Base-by-base conservation (phyloP, 1,140 invertebrate species). In the Gonioctena quinquepunctata region DNA sequence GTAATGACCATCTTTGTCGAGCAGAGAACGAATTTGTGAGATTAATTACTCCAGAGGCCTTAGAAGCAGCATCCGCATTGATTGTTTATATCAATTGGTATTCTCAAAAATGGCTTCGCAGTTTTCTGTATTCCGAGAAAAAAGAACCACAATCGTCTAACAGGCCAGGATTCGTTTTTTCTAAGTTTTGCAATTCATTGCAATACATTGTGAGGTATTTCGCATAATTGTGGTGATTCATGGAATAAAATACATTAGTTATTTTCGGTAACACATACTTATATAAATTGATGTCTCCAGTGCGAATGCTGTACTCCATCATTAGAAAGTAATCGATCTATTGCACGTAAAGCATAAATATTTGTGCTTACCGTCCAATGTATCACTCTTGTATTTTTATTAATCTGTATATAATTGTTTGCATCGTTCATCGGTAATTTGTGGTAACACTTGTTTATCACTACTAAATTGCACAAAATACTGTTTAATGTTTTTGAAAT, bases 321-420 rank as follows among this genome's bases (percentile, higher is more conserved):
- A n/a, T n/a, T n/a, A 71, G 22, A 66, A 67, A 71, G 60, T 66
- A 61, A 26, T 67, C 28, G 16, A 71, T 22, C 18, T 67, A 49
- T 22, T 48, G 18, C 23, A 54, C 50, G 27, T 71, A 71, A 33
- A 68, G 50, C 11, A 68, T 21, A 26, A 49, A 71, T 16, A 71
- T 50, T 49, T 71, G 70, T 71, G 70, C 22, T 54, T 67, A 3
- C 70, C 70, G 21, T 62, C 13, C 23, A 71, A 71, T 50, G 69
- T 71, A 61, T 71, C 77, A 7, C 22, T 42, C 62, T 13, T 82
- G 60, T 54, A 84, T 77, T 48, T 76, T 75, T 18, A 50, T 11
- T 50, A 65, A 54, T 19, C 27, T 54, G 25, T n/a, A n/a, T n/a
- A n/a, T n/a, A n/a, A n/a, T n/a, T n/a, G n/a, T n/a, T 8, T 50